Evolutionary conservation across 2,797 vertebrate genomes (phyloP).

Genomic region (Syngnathus acus): DNA sequence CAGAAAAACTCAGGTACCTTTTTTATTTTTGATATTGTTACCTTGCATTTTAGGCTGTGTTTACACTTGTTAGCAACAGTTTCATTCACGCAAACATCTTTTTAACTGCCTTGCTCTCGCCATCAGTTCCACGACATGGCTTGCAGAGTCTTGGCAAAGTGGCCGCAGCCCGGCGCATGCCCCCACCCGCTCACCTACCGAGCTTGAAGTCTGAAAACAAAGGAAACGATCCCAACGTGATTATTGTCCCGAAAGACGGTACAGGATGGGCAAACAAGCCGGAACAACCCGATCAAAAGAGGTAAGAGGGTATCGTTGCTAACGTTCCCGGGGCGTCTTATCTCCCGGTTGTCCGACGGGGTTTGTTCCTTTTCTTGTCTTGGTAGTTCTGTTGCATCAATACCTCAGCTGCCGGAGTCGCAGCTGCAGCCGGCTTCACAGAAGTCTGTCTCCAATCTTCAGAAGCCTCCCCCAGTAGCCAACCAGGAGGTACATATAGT

Average conservation of each 20-base stretch:
- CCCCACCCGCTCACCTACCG: constrained; percentile 97
- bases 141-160: constrained; percentile 99
- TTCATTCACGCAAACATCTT: background rate
- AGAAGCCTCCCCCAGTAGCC: constrained; percentile 88
- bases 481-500: constrained; percentile 82
- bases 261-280: constrained; percentile 99
- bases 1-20: constrained; percentile 92
- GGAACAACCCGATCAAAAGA: constrained; percentile 99
- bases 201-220: constrained; percentile 99
- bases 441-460: constrained; percentile 99
- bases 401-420: constrained; percentile 95
- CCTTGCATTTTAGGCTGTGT: background rate
- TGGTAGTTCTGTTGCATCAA: constrained; percentile 89
- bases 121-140: constrained; percentile 98
- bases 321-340: background rate
- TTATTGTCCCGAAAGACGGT: constrained; percentile 99
- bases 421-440: constrained; percentile 96
- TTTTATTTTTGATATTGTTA: background rate
- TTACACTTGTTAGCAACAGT: background rate
- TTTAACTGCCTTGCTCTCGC: background rate
- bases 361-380: background rate
- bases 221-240: constrained; percentile 99
- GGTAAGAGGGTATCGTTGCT: constrained; percentile 52
- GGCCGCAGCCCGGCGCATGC: constrained; percentile 98
- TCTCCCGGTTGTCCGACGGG: background rate